These are phyloP conservation scores for Ctenomys sociabilis DNA, from an alignment of 2,113 vertebrate genomes.

Conservation along the genomic window DNA sequence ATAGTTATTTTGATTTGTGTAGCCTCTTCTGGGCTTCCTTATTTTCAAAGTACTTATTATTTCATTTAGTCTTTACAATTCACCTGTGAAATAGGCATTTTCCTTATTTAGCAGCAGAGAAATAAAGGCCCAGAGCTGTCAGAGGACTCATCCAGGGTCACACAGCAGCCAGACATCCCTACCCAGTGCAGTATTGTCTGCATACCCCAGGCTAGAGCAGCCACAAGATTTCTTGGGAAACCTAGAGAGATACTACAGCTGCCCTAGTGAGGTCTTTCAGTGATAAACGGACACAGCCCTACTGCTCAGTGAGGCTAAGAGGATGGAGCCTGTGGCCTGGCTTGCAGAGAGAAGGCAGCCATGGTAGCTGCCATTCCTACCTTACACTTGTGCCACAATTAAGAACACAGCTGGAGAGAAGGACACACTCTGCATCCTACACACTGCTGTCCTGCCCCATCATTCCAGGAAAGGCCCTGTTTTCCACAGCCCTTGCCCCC, in stretches of 20 bases:
- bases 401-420: neutral
- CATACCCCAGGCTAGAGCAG: fast-evolving
- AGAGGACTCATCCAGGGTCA: neutral
- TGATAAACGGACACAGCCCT: neutral
- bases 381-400: neutral
- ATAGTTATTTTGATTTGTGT: slow-evolving; percentile 68
- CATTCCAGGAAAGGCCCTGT: neutral
- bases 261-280: neutral
- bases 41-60: slow-evolving; percentile 67
- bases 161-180: neutral
- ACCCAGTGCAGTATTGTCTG: fast-evolving
- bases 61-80: slow-evolving; percentile 51
- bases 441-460: neutral
- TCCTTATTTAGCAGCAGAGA: neutral
- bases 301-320: neutral
- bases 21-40: slow-evolving; percentile 52
- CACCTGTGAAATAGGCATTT: slow-evolving; percentile 46
- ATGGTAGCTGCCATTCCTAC: neutral
- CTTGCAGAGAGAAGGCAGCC: neutral
- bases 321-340: neutral
- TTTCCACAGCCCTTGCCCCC: neutral
- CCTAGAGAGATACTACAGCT: neutral
- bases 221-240: neutral
- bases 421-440: neutral
- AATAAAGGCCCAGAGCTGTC: neutral